Percentiles rank a stretch among this genome's conserved stretches.
phyloP scores from a whole-genome alignment of 2,888 invertebrate genomes.

The Nezara viridula region DNA sequence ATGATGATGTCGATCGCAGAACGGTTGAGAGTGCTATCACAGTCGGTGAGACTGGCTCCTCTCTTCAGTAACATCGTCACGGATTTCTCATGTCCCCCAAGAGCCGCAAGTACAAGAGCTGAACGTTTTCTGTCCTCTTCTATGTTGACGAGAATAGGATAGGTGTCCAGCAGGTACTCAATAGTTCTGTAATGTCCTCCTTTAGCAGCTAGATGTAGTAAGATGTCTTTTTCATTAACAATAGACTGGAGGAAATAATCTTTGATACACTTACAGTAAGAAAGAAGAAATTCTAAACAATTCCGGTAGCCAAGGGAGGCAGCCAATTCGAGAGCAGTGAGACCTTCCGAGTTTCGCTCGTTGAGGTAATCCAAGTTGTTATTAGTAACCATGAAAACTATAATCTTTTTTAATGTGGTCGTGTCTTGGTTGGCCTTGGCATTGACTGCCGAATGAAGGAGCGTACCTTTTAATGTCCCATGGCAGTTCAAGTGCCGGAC shows the following conservation, averaged over 20 bases:
- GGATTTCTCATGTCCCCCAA: not conserved
- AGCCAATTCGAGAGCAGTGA: not conserved
- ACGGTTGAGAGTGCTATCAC: not conserved
- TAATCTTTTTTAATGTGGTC: not conserved
- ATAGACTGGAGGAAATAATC: not conserved
- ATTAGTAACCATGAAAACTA: not conserved
- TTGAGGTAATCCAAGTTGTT: slow-evolving; percentile 2
- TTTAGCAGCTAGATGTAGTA: slow-evolving; percentile 19
- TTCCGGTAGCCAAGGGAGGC: not conserved
- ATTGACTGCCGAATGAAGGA: not conserved
- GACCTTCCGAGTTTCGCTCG: not conserved
- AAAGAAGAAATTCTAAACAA: slow-evolving; percentile 15
- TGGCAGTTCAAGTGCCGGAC: not conserved
- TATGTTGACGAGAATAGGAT: not conserved
- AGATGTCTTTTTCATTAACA: not conserved
- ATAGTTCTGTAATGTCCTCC: slow-evolving; percentile 15
- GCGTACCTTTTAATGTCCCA: not conserved
- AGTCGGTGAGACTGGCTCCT: slow-evolving; percentile 29
- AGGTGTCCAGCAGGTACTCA: not conserved
- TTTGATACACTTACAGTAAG: not conserved
- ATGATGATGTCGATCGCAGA: slow-evolving; percentile 41
- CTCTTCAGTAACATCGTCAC: slow-evolving; percentile 3
- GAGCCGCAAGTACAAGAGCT: not conserved
- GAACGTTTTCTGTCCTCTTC: not conserved
- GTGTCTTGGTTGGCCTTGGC: not conserved